Conservation (phyloP, 2,888 invertebrate genomes). For the Antheraea assamensis region DNA sequence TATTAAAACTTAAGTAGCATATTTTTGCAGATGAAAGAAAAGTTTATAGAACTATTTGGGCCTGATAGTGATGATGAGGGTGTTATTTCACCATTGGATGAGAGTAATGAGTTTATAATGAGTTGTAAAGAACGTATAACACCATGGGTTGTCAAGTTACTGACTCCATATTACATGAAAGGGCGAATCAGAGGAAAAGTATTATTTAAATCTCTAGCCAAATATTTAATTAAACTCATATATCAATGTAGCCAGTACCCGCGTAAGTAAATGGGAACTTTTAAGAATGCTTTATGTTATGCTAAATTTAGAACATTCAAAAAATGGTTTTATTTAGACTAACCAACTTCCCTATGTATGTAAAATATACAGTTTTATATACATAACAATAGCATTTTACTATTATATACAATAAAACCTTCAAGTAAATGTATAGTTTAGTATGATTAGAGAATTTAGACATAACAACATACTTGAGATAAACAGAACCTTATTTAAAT, state of each 20-base stretch:
- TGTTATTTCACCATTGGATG: constrained; percentile 76
- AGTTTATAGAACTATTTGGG: constrained; percentile 74
- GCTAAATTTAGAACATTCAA: background rate
- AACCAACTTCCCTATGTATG: too few relatives aligned
- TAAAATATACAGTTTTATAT: too few relatives aligned
- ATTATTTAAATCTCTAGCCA: constrained; percentile 83
- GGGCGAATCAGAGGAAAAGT: constrained; percentile 82
- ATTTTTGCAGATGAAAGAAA: constrained; percentile 66
- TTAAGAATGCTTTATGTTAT: background rate
- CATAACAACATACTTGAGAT: too few relatives aligned
- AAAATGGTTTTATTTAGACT: too few relatives aligned
- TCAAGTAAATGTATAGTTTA: too few relatives aligned
- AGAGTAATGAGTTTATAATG: constrained; percentile 73
- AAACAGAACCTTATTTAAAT: too few relatives aligned
- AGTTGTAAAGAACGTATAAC: constrained; percentile 83
- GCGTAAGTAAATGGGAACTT: constrained; percentile 55
- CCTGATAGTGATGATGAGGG: constrained; percentile 79
- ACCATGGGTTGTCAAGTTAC: constrained; percentile 83
- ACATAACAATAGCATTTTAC: too few relatives aligned
- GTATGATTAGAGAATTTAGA: too few relatives aligned
- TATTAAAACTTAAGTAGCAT: background rate
- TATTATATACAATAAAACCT: too few relatives aligned
- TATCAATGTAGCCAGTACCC: constrained; percentile 81
- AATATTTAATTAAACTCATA: constrained; percentile 82
- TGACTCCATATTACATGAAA: constrained; percentile 84